phyloP scores from a whole-genome alignment of 2,113 vertebrate genomes.

The Telmatochromis bifrenatus region DNA sequence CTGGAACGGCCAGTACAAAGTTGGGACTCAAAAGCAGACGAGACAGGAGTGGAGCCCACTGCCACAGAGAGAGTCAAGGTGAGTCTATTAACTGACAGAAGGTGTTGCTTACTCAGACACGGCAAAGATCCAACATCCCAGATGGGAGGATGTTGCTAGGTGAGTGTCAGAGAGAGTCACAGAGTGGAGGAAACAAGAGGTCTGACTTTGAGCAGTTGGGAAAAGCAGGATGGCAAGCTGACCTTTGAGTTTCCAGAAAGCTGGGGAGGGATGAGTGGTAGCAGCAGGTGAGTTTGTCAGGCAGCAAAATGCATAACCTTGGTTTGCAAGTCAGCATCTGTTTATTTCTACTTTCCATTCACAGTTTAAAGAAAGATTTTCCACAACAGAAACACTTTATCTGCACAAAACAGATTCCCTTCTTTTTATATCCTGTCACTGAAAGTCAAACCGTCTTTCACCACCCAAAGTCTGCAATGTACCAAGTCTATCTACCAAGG shows the following conservation, averaged over 20 bases:
- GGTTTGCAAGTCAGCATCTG: not conserved
- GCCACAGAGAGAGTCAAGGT: not conserved
- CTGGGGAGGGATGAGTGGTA: not conserved
- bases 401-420: not conserved
- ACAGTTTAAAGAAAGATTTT: not conserved
- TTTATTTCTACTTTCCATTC: not conserved
- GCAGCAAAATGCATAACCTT: not conserved
- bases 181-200: not conserved
- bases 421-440: not conserved
- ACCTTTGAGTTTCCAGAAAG: not conserved
- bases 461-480: not conserved
- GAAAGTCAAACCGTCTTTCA: not conserved
- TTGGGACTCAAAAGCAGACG: not conserved
- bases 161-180: not conserved
- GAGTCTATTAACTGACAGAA: not conserved
- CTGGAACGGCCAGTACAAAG: not conserved
- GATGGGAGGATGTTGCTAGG: accelerated
- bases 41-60: not conserved
- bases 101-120: not conserved
- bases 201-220: not conserved
- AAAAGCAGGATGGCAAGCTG: not conserved
- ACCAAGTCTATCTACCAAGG: not conserved
- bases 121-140: not conserved
- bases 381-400: not conserved
- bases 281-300: not conserved